These are phyloP conservation scores for Zaprionus africanus DNA, from an alignment of 1,140 invertebrate genomes.

Conservation along the genomic window DNA sequence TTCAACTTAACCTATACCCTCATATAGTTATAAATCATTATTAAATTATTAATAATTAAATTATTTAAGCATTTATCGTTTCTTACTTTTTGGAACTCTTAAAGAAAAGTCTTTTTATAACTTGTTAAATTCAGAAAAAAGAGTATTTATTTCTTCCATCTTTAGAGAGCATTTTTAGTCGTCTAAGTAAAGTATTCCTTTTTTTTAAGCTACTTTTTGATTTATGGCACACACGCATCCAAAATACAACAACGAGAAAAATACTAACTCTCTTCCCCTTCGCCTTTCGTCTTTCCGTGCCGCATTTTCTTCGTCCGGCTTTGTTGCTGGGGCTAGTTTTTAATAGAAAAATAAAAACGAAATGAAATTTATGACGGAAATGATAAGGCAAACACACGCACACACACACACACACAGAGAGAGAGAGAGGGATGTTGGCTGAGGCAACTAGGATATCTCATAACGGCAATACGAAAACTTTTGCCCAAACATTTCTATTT, in stretches of 20 bases:
- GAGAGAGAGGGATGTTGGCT: neutral
- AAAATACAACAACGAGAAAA: slow-evolving; percentile 25
- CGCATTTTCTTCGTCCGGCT: slow-evolving; percentile 5
- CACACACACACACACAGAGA: slow-evolving; percentile 30
- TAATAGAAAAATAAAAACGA: slow-evolving; percentile 79
- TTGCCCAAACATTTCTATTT: slow-evolving; percentile 72
- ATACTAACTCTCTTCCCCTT: slow-evolving; percentile 24
- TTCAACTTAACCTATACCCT: no score
- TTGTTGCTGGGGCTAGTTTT: slow-evolving; percentile 66
- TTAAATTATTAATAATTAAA: no score
- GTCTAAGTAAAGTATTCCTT: slow-evolving; percentile 1
- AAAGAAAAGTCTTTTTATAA: no score
- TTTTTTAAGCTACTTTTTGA: slow-evolving; percentile 52
- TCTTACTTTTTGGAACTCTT: no score
- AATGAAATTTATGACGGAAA: slow-evolving; percentile 84
- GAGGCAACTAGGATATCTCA: slow-evolving; percentile 54
- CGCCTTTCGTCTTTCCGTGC: neutral
- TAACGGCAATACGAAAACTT: slow-evolving; percentile 56
- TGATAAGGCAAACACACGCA: slow-evolving; percentile 64
- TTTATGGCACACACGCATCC: slow-evolving; percentile 61
- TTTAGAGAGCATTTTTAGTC: slow-evolving; percentile 23
- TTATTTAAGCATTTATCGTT: no score
- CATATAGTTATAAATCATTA: no score
- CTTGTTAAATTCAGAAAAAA: no score
- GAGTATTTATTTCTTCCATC: neutral